Conservation (phyloP, 2,888 invertebrate species). For the Augiades crinisus region DNA sequence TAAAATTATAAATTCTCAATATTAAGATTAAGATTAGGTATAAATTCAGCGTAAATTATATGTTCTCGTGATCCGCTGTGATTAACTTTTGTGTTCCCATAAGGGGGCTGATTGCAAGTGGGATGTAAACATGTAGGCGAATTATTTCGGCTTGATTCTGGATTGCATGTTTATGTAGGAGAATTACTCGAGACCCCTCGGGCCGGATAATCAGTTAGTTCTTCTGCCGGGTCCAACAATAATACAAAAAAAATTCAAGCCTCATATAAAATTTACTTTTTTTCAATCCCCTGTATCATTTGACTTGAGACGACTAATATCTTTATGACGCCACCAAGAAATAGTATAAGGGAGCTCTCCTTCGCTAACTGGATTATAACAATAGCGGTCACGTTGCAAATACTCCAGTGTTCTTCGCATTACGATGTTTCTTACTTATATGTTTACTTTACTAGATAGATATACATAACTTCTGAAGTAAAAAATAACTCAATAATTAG, state of each 20-base stretch:
- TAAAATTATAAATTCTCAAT: too few relatives aligned
- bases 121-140: too few relatives aligned
- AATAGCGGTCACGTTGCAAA: slow-evolving; percentile 22
- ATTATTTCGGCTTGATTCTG: too few relatives aligned
- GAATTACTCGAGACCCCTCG: too few relatives aligned
- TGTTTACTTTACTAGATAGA: slow-evolving; percentile 6
- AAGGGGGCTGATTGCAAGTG: too few relatives aligned
- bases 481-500: slow-evolving; percentile 54
- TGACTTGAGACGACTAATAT: slow-evolving; percentile 58
- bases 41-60: too few relatives aligned
- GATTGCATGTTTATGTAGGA: too few relatives aligned
- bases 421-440: slow-evolving; percentile 10
- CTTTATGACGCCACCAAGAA: slow-evolving; percentile 60
- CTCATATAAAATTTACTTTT: slow-evolving; percentile 2
- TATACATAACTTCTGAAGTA: too few relatives aligned
- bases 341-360: slow-evolving; percentile 44
- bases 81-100: too few relatives aligned
- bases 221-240: not conserved
- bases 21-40: too few relatives aligned
- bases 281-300: slow-evolving; percentile 42
- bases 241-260: not conserved
- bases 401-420: slow-evolving; percentile 5
- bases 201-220: too few relatives aligned
- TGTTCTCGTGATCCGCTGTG: too few relatives aligned
- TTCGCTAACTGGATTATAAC: slow-evolving; percentile 62